Evolutionary conservation across 2,113 vertebrate genomes (phyloP).

Genomic region (Leucopternis melanops): DNA sequence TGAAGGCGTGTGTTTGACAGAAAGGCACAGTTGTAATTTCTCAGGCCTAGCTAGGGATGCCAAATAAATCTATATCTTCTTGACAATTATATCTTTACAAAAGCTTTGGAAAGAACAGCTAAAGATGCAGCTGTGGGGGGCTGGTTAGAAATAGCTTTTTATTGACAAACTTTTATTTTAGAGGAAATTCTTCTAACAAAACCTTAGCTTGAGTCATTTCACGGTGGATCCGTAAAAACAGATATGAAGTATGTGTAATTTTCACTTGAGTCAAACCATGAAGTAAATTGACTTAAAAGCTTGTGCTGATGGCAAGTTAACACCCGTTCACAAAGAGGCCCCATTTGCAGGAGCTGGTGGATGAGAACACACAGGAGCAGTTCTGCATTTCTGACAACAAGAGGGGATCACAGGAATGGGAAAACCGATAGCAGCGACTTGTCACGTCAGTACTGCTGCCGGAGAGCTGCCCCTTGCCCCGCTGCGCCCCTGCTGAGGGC

Average conservation of each 20-base stretch:
- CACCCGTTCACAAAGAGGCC: not conserved
- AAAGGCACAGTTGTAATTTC: not conserved
- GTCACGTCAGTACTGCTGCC: fast-evolving
- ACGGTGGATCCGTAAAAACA: fast-evolving
- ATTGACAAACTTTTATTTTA: slow-evolving; percentile 8
- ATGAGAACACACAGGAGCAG: not conserved
- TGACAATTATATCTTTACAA: slow-evolving; percentile 41
- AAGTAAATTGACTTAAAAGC: not conserved
- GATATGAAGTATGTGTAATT: not conserved
- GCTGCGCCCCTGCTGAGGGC: fast-evolving
- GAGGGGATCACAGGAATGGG: too few species aligned
- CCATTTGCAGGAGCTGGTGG: not conserved
- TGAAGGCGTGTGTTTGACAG: not conserved
- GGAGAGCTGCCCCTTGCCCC: not conserved
- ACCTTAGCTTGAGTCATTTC: not conserved
- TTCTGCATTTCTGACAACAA: not conserved
- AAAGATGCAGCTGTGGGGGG: not conserved
- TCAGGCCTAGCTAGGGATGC: not conserved
- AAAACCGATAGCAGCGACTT: not conserved
- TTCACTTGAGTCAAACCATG: not conserved
- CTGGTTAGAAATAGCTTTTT: not conserved
- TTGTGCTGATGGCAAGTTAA: not conserved
- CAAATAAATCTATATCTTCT: slow-evolving; percentile 33
- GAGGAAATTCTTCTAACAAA: not conserved
- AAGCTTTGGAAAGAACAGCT: not conserved